Base-by-base conservation (phyloP, 2,888 invertebrate species). In the Phyto melanocephala region DNA sequence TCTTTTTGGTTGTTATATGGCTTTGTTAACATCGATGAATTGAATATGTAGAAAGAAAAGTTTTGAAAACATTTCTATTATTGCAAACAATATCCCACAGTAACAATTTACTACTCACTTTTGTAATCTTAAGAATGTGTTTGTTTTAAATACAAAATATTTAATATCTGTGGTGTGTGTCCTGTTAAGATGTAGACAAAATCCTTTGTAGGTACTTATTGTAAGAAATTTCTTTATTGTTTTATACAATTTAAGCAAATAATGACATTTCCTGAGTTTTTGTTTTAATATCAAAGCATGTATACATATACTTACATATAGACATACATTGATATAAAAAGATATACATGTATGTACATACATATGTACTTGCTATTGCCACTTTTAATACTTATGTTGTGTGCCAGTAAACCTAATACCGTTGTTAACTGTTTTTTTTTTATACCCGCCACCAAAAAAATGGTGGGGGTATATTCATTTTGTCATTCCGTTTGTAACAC, bases 191-290 rank as follows among this genome's bases (percentile, higher is more conserved):
- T 22, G 13, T 24, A 37, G 2, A 33, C 56, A 33, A 52, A 54
- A 45, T 37, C 68, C 70, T 70, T 75, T 75, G 45, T n/a, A n/a
- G n/a, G n/a, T 62, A 22, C 22, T 63, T 1, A 54, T 37, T 63
- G 52, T 45, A 28, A 70, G 37, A 56, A 17, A 70, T 50, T 28
- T 24, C 22, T 52, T 70, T 70, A 42, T 74, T 71, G 10, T 45
- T 60, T 60, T 62, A 42, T 33, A 68, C 33, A 67, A 54, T 67
- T 60, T 52, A 74, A 74, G 74, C 72, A 84, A 83, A 81, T 80
- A 87, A 87, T 88, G 88, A 88, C 88, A 89, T 89, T 87, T 88
- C 88, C 88, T 89, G 88, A 86, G 86, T 86, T 87, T 87, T 88
- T 83, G 76, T 84, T 68, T 74, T 24, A 77, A 70, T 62, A 47